A percentile compares a stretch with the other conserved stretches of the same genome.
These are phyloP conservation scores for Xenotilapia caudafasciata DNA, from an alignment of 2,113 vertebrate species.

Conservation along the genomic window DNA sequence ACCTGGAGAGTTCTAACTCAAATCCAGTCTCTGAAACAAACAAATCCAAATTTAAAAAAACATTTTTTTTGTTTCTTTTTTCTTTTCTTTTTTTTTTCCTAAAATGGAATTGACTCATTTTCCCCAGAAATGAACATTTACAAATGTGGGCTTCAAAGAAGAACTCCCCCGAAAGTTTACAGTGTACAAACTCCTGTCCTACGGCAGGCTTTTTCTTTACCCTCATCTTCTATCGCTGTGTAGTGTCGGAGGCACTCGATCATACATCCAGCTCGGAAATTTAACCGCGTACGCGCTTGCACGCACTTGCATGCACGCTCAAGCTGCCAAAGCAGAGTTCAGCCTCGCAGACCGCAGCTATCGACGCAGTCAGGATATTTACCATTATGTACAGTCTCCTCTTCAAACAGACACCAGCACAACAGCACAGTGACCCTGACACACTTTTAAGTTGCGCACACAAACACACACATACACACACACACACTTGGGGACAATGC, in stretches of 20 bases:
- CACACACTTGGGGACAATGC: constrained; percentile 78
- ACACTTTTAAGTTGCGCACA: constrained; percentile 68
- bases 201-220: constrained; percentile 79
- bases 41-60: background rate
- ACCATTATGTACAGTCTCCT: constrained; percentile 81
- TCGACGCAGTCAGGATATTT: constrained; percentile 71
- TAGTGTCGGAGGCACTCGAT: constrained; percentile 83
- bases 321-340: constrained; percentile 86
- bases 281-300: background rate
- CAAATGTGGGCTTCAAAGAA: constrained; percentile 86
- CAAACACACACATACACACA: constrained; percentile 41
- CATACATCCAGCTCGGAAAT: constrained; percentile 14
- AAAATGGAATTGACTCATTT: constrained; percentile 86
- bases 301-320: constrained; percentile 41
- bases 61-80: background rate
- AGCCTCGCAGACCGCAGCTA: constrained; percentile 85
- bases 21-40: constrained; percentile 86
- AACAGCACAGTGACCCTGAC: constrained; percentile 62
- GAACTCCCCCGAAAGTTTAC: constrained; percentile 84
- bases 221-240: constrained; percentile 79
- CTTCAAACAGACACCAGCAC: constrained; percentile 51
- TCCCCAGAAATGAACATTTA: constrained; percentile 86
- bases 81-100: constrained; percentile 64
- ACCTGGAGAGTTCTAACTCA: constrained; percentile 96
- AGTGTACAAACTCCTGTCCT: constrained; percentile 99